Percentiles rank a stretch among this genome's conserved stretches.
Evolutionary conservation across 2,888 invertebrate genomes (phyloP).

Genomic region (Diplazon laetatorius): DNA sequence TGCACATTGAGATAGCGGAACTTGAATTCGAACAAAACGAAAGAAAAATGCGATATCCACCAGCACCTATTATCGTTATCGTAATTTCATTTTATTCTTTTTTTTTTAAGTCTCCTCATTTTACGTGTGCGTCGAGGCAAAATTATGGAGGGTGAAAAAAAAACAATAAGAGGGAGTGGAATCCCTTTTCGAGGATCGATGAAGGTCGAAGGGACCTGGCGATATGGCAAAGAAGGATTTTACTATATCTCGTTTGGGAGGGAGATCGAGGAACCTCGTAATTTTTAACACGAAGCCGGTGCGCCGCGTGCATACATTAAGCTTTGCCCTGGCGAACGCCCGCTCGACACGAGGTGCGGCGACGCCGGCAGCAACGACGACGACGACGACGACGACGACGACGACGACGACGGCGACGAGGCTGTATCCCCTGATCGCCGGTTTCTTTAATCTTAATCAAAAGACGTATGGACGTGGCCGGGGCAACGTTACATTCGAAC

Average conservation of each 20-base stretch:
- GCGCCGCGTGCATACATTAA: constrained; percentile 65
- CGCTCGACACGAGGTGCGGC: constrained; percentile 30
- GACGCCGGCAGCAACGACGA: constrained; percentile 8
- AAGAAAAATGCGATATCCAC: constrained; percentile 14
- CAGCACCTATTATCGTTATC: constrained; percentile 9
- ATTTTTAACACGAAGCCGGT: constrained; percentile 64
- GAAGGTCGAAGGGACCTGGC: constrained; percentile 26
- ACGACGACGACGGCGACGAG: constrained; percentile 26
- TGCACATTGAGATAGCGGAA: background rate
- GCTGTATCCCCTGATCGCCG: constrained; percentile 48
- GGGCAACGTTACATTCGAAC: constrained; percentile 79
- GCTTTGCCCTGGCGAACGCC: constrained; percentile 52
- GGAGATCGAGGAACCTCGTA: constrained; percentile 61
- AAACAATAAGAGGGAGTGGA: background rate
- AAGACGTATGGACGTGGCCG: constrained; percentile 79
- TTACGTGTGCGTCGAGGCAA: background rate
- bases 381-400: constrained; percentile 36
- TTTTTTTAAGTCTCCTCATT: too few species aligned
- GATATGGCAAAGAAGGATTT: constrained; percentile 50
- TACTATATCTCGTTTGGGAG: constrained; percentile 47
- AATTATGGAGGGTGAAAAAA: background rate
- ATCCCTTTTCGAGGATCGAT: constrained; percentile 26
- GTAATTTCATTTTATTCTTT: constrained; percentile 9
- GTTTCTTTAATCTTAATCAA: constrained; percentile 81
- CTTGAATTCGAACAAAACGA: background rate